Evolutionary conservation across 2,797 vertebrate genomes (phyloP).

Genomic region (Poeciliopsis turneri): DNA sequence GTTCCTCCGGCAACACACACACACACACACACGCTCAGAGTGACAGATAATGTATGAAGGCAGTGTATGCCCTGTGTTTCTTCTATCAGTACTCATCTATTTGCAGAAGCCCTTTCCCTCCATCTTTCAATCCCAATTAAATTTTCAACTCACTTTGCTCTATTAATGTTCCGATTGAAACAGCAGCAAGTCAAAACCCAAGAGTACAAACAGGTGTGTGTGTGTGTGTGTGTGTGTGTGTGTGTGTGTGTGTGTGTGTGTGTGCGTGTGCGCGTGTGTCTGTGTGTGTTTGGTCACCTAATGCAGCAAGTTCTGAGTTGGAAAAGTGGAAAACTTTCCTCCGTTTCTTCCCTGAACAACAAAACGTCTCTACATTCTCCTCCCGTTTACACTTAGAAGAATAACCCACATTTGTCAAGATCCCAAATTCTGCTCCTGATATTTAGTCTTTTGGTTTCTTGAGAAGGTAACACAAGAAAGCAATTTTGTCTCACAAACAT

Average conservation of each 20-base stretch:
- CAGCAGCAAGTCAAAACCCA: constrained; percentile 28
- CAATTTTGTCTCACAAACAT: not conserved
- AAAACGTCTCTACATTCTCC: not conserved
- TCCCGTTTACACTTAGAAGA: not conserved
- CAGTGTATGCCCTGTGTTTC: constrained; percentile 48
- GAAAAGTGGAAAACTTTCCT: too few relatives aligned
- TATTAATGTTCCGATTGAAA: constrained; percentile 45
- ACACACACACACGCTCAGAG: constrained; percentile 21
- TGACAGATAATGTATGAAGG: constrained; percentile 54
- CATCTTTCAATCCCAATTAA: constrained; percentile 64
- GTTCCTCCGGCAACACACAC: constrained; percentile 65
- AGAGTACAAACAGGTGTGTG: constrained; percentile 1
- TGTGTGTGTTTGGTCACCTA: not conserved
- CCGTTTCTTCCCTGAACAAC: not conserved
- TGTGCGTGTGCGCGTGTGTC: not conserved
- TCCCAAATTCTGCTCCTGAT: not conserved
- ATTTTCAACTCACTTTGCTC: constrained; percentile 55
- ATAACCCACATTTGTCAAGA: not conserved
- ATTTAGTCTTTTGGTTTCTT: not conserved
- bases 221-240: not conserved
- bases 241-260: not conserved
- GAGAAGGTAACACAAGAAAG: not conserved
- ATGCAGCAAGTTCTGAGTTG: too few relatives aligned
- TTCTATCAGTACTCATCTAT: constrained; percentile 63
- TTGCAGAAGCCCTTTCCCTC: constrained; percentile 31